These are phyloP conservation scores for Rhincodon typus DNA, from an alignment of 2,797 vertebrate genomes.

Conservation along the genomic window DNA sequence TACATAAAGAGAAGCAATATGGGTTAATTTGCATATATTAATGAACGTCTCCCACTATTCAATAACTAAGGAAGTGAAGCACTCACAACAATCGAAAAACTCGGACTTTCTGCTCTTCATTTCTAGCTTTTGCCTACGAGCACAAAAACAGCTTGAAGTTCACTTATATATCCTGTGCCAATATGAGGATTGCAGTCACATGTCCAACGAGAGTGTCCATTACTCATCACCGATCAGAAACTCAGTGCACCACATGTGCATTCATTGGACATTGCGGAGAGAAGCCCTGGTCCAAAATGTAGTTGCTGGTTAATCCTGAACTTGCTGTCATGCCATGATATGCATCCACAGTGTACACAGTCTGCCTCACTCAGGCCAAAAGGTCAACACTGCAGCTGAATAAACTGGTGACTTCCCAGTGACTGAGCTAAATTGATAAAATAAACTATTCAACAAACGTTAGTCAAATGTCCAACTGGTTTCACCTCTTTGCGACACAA, in stretches of 20 bases:
- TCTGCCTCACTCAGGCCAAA: background rate
- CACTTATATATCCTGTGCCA: background rate
- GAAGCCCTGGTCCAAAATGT: background rate
- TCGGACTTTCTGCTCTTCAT: background rate
- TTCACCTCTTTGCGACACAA: background rate
- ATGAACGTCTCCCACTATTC: background rate
- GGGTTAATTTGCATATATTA: background rate
- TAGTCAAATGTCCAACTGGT: background rate
- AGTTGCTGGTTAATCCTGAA: background rate
- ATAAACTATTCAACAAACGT: background rate
- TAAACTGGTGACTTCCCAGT: background rate
- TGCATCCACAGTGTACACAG: background rate
- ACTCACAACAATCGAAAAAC: background rate
- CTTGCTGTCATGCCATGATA: background rate
- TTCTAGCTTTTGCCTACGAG: background rate
- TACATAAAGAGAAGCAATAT: background rate
- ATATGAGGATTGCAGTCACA: background rate
- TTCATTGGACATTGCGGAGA: background rate
- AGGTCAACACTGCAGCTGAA: background rate
- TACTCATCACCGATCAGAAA: background rate
- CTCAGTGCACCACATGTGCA: background rate
- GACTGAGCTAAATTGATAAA: background rate
- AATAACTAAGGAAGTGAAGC: background rate
- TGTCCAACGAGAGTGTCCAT: background rate
- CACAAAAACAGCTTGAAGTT: background rate